phyloP scores from a whole-genome alignment of 1,140 invertebrate species.

The Archivesica marissinica region DNA sequence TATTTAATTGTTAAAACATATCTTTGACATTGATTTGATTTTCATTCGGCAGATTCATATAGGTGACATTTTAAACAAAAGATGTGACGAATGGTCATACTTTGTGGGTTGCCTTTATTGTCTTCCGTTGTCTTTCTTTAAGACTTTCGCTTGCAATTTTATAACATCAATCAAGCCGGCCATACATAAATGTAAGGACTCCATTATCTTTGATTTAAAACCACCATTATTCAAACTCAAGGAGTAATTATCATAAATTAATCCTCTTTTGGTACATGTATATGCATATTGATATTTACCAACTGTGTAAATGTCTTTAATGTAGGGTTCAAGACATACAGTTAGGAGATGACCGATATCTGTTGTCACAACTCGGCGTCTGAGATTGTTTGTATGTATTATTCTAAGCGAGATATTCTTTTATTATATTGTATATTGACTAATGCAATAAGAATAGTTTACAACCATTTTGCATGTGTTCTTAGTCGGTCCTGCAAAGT shows the following conservation, averaged over 20 bases:
- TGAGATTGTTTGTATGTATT: too few species aligned
- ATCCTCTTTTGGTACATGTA: conserved; percentile 13
- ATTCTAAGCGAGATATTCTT: too few species aligned
- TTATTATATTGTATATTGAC: too few species aligned
- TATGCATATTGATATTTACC: conserved; percentile 8
- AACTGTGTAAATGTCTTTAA: not conserved
- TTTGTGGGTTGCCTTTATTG: not conserved
- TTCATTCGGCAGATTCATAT: not conserved
- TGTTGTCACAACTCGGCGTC: too few species aligned
- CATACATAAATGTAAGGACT: not conserved
- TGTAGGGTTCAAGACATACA: too few species aligned
- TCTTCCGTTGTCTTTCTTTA: not conserved
- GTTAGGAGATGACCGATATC: too few species aligned
- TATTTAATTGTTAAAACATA: too few species aligned
- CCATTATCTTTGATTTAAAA: conserved; percentile 22
- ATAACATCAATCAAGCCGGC: conserved; percentile 17
- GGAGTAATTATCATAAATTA: conserved; percentile 19
- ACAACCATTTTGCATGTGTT: not conserved
- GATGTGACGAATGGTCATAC: not conserved
- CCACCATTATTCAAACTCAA: conserved; percentile 32
- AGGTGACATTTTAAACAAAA: conserved; percentile 13
- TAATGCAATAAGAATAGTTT: not conserved
- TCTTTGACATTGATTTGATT: too few species aligned
- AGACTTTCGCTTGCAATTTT: not conserved
- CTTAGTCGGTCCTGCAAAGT: too few species aligned